A percentile compares a stretch with the other conserved stretches of the same genome.
Conservation (phyloP, 2,888 invertebrate species). For the Melieria picta region DNA sequence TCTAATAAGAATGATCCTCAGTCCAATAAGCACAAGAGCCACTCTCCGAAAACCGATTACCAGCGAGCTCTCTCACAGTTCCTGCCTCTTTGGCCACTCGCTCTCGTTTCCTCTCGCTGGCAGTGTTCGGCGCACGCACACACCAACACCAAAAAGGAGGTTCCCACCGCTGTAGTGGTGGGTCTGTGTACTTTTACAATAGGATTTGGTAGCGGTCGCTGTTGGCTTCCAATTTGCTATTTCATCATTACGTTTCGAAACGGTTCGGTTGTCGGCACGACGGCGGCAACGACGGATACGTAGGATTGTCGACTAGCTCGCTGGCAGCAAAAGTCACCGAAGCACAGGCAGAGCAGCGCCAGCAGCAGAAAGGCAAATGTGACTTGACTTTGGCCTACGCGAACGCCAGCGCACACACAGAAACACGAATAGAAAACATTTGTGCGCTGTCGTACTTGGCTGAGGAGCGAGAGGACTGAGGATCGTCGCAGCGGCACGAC, state of each 20-base stretch:
- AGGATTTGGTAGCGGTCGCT: conserved; percentile 34
- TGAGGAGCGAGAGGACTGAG: conserved; percentile 33
- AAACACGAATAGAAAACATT: conserved; percentile 3
- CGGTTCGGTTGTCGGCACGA: conserved; percentile 10
- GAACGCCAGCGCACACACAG: not conserved
- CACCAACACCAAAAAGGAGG: no score
- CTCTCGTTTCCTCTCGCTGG: no score
- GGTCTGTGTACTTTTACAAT: conserved; percentile 31
- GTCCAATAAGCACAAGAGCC: no score
- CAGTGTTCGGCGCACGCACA: no score
- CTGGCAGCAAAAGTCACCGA: conserved; percentile 30
- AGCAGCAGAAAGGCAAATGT: conserved; percentile 14
- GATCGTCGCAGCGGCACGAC: conserved; percentile 42
- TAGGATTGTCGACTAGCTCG: conserved; percentile 32
- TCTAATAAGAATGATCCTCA: no score
- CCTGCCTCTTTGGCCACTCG: no score
- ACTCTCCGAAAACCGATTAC: no score
- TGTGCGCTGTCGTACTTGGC: no score
- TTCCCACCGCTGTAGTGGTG: not conserved
- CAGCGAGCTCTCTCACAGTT: no score
- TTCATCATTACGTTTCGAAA: conserved; percentile 13
- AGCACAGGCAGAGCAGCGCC: conserved; percentile 18
- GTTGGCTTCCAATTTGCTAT: conserved; percentile 40
- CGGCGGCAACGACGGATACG: conserved; percentile 40
- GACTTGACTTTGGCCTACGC: conserved; percentile 40